Percentiles rank a stretch among this genome's conserved stretches.
These are phyloP conservation scores for Neosilurus hyrtlii DNA, from an alignment of 2,797 vertebrate species.

Conservation along the genomic window DNA sequence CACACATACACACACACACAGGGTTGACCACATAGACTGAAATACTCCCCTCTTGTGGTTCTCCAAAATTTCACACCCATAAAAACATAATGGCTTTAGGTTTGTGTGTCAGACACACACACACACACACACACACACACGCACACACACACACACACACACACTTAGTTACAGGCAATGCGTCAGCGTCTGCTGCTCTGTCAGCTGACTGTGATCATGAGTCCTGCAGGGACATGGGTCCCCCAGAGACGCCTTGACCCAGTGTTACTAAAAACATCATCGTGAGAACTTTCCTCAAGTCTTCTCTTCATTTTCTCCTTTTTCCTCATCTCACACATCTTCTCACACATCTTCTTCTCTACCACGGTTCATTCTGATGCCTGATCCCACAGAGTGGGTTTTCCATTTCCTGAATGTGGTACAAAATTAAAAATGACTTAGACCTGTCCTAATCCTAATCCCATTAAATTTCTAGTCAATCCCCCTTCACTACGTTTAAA, in stretches of 20 bases:
- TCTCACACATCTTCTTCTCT: too few relatives aligned
- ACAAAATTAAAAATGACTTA: not conserved
- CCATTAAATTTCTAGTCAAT: not conserved
- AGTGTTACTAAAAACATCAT: slow-evolving; percentile 49
- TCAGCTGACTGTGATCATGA: slow-evolving; percentile 48
- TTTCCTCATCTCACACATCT: not conserved
- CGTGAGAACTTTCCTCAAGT: slow-evolving; percentile 38
- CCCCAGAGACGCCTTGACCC: slow-evolving; percentile 36
- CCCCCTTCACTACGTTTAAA: not conserved
- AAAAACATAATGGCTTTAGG: slow-evolving; percentile 20
- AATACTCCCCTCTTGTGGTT: slow-evolving; percentile 42
- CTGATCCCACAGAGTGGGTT: not conserved
- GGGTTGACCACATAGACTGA: slow-evolving; percentile 26
- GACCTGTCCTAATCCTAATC: not conserved
- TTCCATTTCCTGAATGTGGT: not conserved
- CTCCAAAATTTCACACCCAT: slow-evolving; percentile 27
- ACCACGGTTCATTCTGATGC: not conserved
- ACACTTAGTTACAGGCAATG: slow-evolving; percentile 5
- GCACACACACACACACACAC: slow-evolving; percentile 8
- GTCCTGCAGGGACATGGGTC: slow-evolving; percentile 34
- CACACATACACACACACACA: slow-evolving; percentile 5
- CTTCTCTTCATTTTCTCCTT: not conserved
- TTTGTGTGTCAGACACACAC: slow-evolving; percentile 17
- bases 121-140: not conserved
- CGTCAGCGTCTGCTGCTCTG: slow-evolving; percentile 31